Conservation (phyloP, 2,113 vertebrate genomes). For the Chionomys nivalis region DNA sequence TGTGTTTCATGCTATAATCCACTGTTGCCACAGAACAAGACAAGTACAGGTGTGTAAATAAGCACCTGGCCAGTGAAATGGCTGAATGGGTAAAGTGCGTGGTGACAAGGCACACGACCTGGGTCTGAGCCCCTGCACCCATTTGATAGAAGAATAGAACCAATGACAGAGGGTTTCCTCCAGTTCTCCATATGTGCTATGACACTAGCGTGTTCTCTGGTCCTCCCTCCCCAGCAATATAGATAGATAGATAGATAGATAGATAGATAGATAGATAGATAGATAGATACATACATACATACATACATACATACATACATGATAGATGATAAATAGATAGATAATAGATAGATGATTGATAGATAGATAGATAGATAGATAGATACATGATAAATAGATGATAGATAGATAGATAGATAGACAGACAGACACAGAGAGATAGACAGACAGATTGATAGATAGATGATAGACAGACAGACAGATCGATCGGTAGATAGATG, state of each 20-base stretch:
- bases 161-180: not conserved
- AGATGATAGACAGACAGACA: too few species aligned
- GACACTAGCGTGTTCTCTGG: not conserved
- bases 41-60: not conserved
- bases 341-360: too few species aligned
- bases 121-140: too few species aligned
- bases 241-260: not conserved
- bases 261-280: too few species aligned
- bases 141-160: not conserved
- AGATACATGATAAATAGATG: too few species aligned
- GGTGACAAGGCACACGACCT: not conserved
- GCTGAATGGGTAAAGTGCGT: not conserved
- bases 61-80: not conserved
- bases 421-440: accelerated
- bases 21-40: not conserved
- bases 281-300: too few species aligned
- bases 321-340: too few species aligned
- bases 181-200: not conserved
- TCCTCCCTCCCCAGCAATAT: not conserved
- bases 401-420: too few species aligned
- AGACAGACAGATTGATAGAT: too few species aligned
- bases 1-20: not conserved
- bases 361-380: too few species aligned
- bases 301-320: too few species aligned
- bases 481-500: too few species aligned